Conservation (phyloP, 2,888 invertebrate species). For the Teinopalpus imperialis region DNA sequence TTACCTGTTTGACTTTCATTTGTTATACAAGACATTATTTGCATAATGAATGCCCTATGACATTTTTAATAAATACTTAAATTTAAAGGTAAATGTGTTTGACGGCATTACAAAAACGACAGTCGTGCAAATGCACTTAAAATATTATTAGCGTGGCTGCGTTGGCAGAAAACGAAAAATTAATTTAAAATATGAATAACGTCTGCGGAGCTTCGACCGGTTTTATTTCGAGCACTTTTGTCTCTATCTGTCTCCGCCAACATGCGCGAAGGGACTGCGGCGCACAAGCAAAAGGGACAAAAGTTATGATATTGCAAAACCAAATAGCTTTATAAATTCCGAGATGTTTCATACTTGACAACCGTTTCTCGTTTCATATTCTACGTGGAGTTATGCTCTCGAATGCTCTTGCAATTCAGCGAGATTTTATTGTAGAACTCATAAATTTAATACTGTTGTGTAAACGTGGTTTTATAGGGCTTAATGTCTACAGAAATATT, state of each 20-base stretch:
- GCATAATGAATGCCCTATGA: slow-evolving; percentile 31
- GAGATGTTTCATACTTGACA: slow-evolving; percentile 50
- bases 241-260: slow-evolving; percentile 26
- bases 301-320: slow-evolving; percentile 59
- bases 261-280: slow-evolving; percentile 34
- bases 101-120: slow-evolving; percentile 1
- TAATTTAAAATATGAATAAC: slow-evolving; percentile 24
- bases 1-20: slow-evolving; percentile 67
- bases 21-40: slow-evolving; percentile 60
- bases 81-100: slow-evolving; percentile 7
- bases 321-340: slow-evolving; percentile 57
- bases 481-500: background rate
- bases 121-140: slow-evolving; percentile 19
- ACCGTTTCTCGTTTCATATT: slow-evolving; percentile 38
- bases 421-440: slow-evolving; percentile 10
- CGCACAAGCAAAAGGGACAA: slow-evolving; percentile 49
- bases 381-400: slow-evolving; percentile 51
- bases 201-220: slow-evolving; percentile 20
- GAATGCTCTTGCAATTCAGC: slow-evolving; percentile 25
- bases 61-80: slow-evolving; percentile 17
- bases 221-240: slow-evolving; percentile 28
- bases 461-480: slow-evolving; percentile 21
- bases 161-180: slow-evolving; percentile 22
- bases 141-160: slow-evolving; percentile 22
- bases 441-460: slow-evolving; percentile 32